phyloP scores from a whole-genome alignment of 2,113 vertebrate genomes.

The Phaethon lepturus region DNA sequence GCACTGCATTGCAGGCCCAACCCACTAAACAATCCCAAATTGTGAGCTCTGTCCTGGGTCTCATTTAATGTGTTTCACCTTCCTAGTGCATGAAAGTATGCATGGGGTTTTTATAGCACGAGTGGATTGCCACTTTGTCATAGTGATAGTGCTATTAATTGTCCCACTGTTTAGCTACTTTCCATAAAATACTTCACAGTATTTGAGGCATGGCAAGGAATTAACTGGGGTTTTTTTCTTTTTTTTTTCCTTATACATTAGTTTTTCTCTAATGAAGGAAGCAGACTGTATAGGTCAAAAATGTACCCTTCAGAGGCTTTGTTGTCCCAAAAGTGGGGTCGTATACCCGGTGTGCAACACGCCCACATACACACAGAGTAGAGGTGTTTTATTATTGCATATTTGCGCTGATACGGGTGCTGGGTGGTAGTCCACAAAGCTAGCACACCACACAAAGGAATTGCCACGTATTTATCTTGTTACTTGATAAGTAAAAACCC shows the following conservation, averaged over 20 bases:
- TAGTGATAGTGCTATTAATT: background rate
- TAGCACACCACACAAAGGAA: too few species aligned
- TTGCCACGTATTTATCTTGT: too few species aligned
- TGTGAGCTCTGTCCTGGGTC: background rate
- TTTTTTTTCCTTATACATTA: background rate
- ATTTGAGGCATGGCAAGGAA: background rate
- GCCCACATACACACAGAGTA: too few species aligned
- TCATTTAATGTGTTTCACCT: background rate
- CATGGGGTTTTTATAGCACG: rapidly evolving
- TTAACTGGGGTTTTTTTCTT: background rate
- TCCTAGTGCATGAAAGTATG: rapidly evolving
- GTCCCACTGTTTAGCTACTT: background rate
- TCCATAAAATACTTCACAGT: background rate
- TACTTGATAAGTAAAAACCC: too few species aligned
- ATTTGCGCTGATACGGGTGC: too few species aligned
- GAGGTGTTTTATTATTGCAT: too few species aligned
- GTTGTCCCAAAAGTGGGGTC: too few species aligned
- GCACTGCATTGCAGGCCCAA: background rate
- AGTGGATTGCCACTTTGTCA: background rate
- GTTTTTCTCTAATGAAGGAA: background rate
- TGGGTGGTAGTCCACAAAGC: too few species aligned
- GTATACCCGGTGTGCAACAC: too few species aligned
- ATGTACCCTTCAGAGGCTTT: background rate
- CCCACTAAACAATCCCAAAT: background rate
- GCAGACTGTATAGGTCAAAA: background rate